Evolutionary conservation across 2,113 vertebrate genomes (phyloP), one percentile per base, ranked within the genome.

Genomic region (Hepsetus odoe): DNA sequence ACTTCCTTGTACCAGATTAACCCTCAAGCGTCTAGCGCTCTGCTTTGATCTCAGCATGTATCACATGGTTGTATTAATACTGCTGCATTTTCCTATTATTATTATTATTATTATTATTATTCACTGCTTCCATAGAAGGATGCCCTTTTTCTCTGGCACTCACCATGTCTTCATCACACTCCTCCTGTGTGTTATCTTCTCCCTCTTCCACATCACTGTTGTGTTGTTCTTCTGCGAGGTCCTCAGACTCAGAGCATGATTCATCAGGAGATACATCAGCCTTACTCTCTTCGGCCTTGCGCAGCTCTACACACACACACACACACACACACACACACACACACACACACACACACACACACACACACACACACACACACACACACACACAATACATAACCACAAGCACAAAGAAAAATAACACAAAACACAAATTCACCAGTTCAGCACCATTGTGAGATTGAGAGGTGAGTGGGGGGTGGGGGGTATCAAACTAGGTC

Each of bases 111-210:
- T 12, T 11, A 42, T 12, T 11, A 5, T 42, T 12, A 49, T 1
- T 0, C 3, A 5, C 13, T 6, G 22, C 20, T 10, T 24, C 1
- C 14, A n/a, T n/a, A n/a, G n/a, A n/a, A n/a, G n/a, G n/a, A n/a
- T n/a, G n/a, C n/a, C 22, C 20, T 49, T 4, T 1, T 32, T 46
- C 72, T 38, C 35, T 20, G 22, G 7, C 69, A 69, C 93, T 93
- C 83, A 96, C 95, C 94, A 94, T 87, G 83, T 95, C 90, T 40
- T 94, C 94, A 24, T 94, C 94, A 51, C 89, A 84, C 46, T 94
- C 94, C 58, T 94, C 94, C 58, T 90, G 93, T 32, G 90, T 86
- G 5, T 92, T 89, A 35, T 88, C 85, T 26, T 83, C 85, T 6
- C 92, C 90, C 49, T 95, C 94, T 40, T 89, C 93, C 0, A 93